phyloP scores from a whole-genome alignment of 2,888 invertebrate genomes.

The Marasmarcha lunaedactyla region DNA sequence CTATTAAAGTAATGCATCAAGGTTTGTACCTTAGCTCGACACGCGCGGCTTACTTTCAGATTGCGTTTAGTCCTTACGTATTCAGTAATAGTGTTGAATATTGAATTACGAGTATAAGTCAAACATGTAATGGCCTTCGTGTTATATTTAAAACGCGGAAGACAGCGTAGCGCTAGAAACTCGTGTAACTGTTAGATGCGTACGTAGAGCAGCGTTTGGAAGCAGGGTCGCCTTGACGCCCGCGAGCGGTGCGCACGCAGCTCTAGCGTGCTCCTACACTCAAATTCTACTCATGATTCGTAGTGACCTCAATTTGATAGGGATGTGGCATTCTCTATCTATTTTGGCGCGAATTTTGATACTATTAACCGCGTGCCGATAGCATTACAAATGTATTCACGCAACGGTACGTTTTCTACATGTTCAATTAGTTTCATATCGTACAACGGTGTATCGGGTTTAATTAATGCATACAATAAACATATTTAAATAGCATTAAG shows the following conservation, averaged over 20 bases:
- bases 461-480: conserved; percentile 1
- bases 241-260: not conserved
- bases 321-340: no score
- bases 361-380: no score
- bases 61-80: not conserved
- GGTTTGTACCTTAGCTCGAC: not conserved
- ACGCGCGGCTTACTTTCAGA: not conserved
- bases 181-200: conserved; percentile 48
- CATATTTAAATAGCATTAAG: conserved; percentile 2
- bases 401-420: no score
- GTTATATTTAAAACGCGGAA: conserved; percentile 65
- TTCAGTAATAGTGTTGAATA: not conserved
- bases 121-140: conserved; percentile 56
- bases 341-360: no score
- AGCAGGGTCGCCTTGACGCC: conserved; percentile 6
- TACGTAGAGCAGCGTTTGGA: conserved; percentile 25
- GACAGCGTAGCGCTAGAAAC: conserved; percentile 43
- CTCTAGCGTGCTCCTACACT: not conserved
- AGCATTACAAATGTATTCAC: no score
- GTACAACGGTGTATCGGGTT: not conserved
- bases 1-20: not conserved
- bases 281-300: not conserved
- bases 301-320: not conserved
- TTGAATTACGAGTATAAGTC: conserved; percentile 26
- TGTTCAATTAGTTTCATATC: not conserved